These are phyloP conservation scores for Caretta caretta DNA, from an alignment of 2,113 vertebrate genomes.

Conservation along the genomic window DNA sequence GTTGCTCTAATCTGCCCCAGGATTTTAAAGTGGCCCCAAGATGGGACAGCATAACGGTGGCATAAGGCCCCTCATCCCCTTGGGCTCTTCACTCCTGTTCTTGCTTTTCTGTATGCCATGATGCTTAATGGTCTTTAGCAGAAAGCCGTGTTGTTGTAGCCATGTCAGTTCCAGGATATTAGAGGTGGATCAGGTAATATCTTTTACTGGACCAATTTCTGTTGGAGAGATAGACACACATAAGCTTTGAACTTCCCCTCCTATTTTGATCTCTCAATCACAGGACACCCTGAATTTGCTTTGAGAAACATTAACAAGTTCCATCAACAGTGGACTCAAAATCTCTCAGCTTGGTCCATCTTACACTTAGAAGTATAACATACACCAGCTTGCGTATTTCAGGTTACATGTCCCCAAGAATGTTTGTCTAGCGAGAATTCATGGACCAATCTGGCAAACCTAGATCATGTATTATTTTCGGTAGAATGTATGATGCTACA, in stretches of 20 bases:
- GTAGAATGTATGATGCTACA: neutral
- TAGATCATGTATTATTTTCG: neutral
- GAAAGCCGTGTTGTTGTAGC: neutral
- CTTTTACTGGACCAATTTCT: neutral
- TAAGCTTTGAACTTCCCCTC: neutral
- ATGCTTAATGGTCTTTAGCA: neutral
- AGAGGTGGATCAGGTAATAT: neutral
- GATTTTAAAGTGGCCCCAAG: fast-evolving
- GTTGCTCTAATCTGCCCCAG: neutral
- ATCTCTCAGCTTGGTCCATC: neutral
- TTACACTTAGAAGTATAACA: neutral
- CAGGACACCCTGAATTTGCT: neutral
- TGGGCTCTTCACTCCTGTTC: fast-evolving
- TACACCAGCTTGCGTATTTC: neutral
- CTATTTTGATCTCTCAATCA: neutral
- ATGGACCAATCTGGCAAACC: neutral
- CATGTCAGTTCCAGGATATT: neutral
- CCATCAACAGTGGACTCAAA: neutral
- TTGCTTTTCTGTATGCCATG: neutral
- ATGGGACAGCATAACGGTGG: fast-evolving
- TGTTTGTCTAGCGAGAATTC: neutral
- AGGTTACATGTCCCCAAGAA: neutral
- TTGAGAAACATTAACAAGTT: neutral
- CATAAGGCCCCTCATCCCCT: fast-evolving
- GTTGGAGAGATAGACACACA: neutral